Conservation (phyloP, 1,140 invertebrate genomes). For the Idris sp. region DNA sequence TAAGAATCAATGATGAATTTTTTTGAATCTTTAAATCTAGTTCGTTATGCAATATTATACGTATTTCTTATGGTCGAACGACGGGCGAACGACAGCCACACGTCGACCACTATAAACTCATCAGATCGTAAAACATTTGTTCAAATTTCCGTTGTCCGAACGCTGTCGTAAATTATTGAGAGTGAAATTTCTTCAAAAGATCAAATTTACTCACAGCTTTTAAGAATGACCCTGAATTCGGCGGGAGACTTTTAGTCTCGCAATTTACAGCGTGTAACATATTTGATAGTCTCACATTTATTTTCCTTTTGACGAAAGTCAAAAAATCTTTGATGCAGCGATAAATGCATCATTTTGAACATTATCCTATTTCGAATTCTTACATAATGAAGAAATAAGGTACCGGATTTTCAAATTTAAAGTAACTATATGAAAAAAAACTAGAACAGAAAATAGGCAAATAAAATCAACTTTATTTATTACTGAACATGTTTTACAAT, state of each 20-base stretch:
- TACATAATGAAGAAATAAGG: no score
- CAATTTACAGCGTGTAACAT: constrained; percentile 32
- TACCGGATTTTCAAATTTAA: no score
- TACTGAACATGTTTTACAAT: no score
- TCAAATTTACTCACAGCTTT: constrained; percentile 44
- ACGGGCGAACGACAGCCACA: no score
- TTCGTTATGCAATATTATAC: no score
- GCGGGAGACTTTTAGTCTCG: constrained; percentile 8
- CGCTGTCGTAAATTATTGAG: constrained; percentile 64
- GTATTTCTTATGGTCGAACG: constrained; percentile 67
- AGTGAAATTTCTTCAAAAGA: constrained; percentile 48
- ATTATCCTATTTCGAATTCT: constrained; percentile 18
- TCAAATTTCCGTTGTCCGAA: constrained; percentile 30
- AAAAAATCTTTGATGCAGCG: constrained; percentile 31
- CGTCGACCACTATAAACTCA: constrained; percentile 69
- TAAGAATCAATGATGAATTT: constrained; percentile 35
- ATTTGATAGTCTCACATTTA: constrained; percentile 21
- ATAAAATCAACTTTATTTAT: no score
- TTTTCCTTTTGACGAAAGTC: constrained; percentile 34
- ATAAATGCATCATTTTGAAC: constrained; percentile 28
- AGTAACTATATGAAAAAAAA: no score
- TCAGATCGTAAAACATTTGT: constrained; percentile 66
- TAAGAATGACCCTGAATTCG: constrained; percentile 38
- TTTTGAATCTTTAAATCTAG: no score
- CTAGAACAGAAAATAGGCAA: no score